phyloP scores from a whole-genome alignment of 2,888 invertebrate species.

The Pachymerium ferrugineum region DNA sequence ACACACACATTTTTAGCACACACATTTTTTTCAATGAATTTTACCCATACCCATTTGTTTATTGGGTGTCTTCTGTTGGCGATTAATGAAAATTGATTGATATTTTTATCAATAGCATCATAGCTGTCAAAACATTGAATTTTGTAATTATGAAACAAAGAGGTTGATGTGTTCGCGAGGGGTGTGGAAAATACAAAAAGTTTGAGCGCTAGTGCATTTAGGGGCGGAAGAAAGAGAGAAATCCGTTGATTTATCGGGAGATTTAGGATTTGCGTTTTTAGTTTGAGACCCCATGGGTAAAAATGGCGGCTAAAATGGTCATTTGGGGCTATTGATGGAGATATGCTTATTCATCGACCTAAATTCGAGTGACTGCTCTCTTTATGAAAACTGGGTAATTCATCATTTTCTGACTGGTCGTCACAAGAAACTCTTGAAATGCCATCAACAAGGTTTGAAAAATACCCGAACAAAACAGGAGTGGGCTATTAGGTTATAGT shows the following conservation, averaged over 20 bases:
- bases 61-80: too few relatives aligned
- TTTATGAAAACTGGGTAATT: neutral
- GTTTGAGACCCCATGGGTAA: neutral
- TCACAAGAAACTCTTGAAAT: too few relatives aligned
- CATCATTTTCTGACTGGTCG: conserved; percentile 7
- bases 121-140: too few relatives aligned
- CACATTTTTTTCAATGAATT: too few relatives aligned
- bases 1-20: too few relatives aligned
- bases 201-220: neutral
- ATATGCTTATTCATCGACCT: conserved; percentile 19
- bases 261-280: neutral
- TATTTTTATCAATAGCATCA: too few relatives aligned
- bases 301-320: neutral
- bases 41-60: too few relatives aligned
- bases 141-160: too few relatives aligned
- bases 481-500: too few relatives aligned
- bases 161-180: neutral
- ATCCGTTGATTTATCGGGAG: neutral
- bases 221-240: neutral
- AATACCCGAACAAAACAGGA: too few relatives aligned
- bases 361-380: conserved; percentile 15
- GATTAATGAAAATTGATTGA: too few relatives aligned
- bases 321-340: neutral
- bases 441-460: too few relatives aligned
- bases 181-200: neutral